Evolutionary conservation across 2,113 vertebrate genomes (phyloP), one percentile per base, ranked within the genome.

Genomic region (Embiotoca jacksoni): DNA sequence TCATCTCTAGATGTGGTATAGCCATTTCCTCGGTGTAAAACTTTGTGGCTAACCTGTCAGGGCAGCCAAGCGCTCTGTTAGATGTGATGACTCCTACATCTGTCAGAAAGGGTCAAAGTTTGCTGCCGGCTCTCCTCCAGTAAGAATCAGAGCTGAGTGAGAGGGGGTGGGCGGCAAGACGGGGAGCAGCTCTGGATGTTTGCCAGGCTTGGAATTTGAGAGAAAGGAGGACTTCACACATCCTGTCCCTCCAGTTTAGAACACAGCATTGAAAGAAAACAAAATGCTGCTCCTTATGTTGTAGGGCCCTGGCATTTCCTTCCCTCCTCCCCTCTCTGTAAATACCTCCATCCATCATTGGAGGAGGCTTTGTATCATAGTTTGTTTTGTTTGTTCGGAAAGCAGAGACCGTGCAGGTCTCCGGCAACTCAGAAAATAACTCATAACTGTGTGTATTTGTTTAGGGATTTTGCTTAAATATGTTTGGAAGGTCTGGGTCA

Each of bases 51-150:
- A 88, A 88, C 80, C 91, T 85, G 86, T 72, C 72, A 80, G 79
- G 71, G 78, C 77, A 85, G 54, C 88, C 61, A 66, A 82, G 68
- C 2, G 30, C 71, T 74, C 59, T 15, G 7, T 79, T 66, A 57
- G n/a, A 69, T 71, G 33, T 86, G 87, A 93, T 89, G 91, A 85
- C 75, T 91, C 85, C 61, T 82, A 72, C 88, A 89, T 91, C 88
- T 93, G 91, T 91, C 82, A 80, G 69, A 75, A 50, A 4, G 69
- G 87, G 82, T 90, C 91, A 87, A 52, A 77, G 91, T 62, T 89
- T 67, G 39, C 46, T 30, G 56, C n/a, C 47, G 31, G 5, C 63
- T 61, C 50, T 61, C 65, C 14, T 31, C 57, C 65, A 73, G 33
- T 61, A 54, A 69, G 33, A 72, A 53, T 68, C 39, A 11, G 44